Evolutionary conservation across 2,888 invertebrate species (phyloP).

Genomic region (Napeogenes sylphis): DNA sequence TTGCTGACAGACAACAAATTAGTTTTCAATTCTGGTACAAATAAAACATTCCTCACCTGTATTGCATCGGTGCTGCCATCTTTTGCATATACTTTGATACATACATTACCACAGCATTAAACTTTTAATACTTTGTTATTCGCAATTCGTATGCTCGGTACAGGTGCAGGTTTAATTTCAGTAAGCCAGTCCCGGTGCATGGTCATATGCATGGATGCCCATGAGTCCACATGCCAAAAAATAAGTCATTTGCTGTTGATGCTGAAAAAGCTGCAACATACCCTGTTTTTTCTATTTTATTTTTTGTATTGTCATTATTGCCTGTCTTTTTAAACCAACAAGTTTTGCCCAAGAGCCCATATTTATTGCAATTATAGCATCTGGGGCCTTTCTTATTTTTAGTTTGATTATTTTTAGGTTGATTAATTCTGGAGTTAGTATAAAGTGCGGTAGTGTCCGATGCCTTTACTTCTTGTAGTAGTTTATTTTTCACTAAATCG

Average conservation of each 20-base stretch:
- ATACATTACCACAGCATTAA: too few relatives aligned
- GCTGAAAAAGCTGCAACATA: too few relatives aligned
- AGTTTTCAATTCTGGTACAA: conserved; percentile 1
- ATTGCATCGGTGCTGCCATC: too few relatives aligned
- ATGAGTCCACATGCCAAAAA: conserved; percentile 44
- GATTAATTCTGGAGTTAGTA: conserved; percentile 1
- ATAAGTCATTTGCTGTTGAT: neutral
- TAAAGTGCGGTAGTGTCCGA: conserved; percentile 18
- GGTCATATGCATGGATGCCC: conserved; percentile 37
- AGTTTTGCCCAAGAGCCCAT: conserved; percentile 13
- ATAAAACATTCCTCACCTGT: too few relatives aligned
- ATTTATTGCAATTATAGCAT: conserved; percentile 15
- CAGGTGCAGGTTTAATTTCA: conserved; percentile 22
- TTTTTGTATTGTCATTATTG: conserved; percentile 6
- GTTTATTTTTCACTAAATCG: conserved; percentile 25
- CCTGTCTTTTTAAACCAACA: conserved; percentile 13
- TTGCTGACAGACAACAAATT: conserved; percentile 29
- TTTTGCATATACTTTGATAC: too few relatives aligned
- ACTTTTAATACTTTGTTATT: conserved; percentile 26
- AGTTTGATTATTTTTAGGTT: conserved; percentile 2
- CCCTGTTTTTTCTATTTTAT: conserved; percentile 5
- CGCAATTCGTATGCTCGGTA: conserved; percentile 26
- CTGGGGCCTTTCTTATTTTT: conserved; percentile 8
- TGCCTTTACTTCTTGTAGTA: conserved; percentile 24
- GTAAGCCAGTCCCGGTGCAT: conserved; percentile 29